Percentiles rank a stretch among this genome's conserved stretches.
These are phyloP conservation scores for Pipa parva DNA, from an alignment of 2,113 vertebrate species.

Conservation along the genomic window DNA sequence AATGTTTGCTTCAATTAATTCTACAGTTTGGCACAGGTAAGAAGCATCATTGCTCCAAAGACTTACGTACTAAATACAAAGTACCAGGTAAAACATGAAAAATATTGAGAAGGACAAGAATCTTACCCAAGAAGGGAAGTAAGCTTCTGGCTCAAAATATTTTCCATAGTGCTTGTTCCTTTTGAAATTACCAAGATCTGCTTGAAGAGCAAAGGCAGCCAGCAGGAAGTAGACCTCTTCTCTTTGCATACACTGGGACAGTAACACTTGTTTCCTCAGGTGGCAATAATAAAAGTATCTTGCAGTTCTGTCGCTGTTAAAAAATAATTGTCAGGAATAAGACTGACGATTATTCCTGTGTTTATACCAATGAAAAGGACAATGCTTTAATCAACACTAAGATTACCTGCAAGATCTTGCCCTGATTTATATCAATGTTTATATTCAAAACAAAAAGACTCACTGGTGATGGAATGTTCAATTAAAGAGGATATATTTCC, in stretches of 20 bases:
- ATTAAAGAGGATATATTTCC: too few relatives aligned
- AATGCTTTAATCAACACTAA: too few relatives aligned
- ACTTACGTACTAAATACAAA: neutral
- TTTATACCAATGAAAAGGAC: too few relatives aligned
- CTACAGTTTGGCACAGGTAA: too few relatives aligned
- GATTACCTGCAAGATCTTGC: too few relatives aligned
- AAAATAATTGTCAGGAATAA: too few relatives aligned
- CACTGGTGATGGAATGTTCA: too few relatives aligned
- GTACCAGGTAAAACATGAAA: neutral
- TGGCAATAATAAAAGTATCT: conserved; percentile 98
- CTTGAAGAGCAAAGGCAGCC: conserved; percentile 93
- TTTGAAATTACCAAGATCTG: conserved; percentile 95
- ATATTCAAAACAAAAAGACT: too few relatives aligned
- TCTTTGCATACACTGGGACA: conserved; percentile 84
- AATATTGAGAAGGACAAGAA: neutral
- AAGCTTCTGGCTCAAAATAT: conserved; percentile 94
- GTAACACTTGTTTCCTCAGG: conserved; percentile 90
- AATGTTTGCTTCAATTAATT: too few relatives aligned
- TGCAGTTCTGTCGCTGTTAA: conserved; percentile 83
- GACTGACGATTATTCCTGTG: too few relatives aligned
- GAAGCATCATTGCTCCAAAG: neutral
- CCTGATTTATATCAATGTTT: too few relatives aligned
- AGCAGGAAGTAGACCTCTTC: conserved; percentile 97
- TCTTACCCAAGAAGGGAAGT: conserved; percentile 92
- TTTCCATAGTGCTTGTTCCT: conserved; percentile 91